phyloP scores from a whole-genome alignment of 2,888 invertebrate species.

The Periphyllus acericola region DNA sequence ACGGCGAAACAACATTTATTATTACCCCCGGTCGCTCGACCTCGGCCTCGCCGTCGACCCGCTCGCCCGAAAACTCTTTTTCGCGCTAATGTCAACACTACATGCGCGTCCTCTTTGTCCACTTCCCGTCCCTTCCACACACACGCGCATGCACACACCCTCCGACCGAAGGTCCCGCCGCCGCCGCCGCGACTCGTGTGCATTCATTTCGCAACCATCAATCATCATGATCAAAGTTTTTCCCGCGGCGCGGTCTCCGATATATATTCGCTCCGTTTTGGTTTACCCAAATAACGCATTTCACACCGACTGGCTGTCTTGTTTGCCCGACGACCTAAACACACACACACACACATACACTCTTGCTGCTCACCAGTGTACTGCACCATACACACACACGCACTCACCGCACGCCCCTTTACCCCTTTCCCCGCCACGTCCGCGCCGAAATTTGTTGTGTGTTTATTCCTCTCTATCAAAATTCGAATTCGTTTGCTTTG shows the following conservation, averaged over 20 bases:
- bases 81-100: slow-evolving; percentile 44
- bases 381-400: background rate
- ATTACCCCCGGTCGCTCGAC: slow-evolving; percentile 27
- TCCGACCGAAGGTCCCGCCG: background rate
- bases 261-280: background rate
- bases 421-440: background rate
- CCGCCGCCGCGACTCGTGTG: background rate
- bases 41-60: slow-evolving; percentile 1
- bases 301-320: slow-evolving; percentile 33
- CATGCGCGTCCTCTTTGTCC: slow-evolving; percentile 8
- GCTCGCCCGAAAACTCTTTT: background rate
- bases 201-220: slow-evolving; percentile 46
- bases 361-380: background rate
- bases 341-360: background rate
- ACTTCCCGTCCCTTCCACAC: too few relatives aligned
- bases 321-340: slow-evolving; percentile 30
- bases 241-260: background rate
- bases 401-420: background rate
- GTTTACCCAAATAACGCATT: slow-evolving; percentile 29
- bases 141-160: too few relatives aligned
- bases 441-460: background rate
- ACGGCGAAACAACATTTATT: slow-evolving; percentile 54
- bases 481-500: background rate
- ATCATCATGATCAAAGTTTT: slow-evolving; percentile 47
- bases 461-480: background rate